These are phyloP conservation scores for Grus americana DNA, from an alignment of 2,113 vertebrate genomes.

Conservation along the genomic window DNA sequence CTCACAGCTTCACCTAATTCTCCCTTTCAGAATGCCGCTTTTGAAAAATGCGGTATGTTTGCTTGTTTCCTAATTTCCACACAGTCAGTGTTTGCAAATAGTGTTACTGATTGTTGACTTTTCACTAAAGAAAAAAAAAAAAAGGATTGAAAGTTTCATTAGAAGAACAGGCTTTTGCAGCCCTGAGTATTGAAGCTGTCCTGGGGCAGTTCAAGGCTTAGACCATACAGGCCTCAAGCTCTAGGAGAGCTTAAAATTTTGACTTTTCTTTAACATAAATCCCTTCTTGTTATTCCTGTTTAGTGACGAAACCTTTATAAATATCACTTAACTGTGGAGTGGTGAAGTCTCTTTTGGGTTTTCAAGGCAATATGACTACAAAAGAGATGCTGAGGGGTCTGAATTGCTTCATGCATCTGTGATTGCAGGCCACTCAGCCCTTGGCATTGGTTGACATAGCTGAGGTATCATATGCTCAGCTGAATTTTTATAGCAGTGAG, in stretches of 20 bases:
- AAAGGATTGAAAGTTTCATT: background rate
- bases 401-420: background rate
- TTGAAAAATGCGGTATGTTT: background rate
- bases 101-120: background rate
- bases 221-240: background rate
- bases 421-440: background rate
- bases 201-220: background rate
- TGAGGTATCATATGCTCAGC: background rate
- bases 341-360: background rate
- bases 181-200: background rate
- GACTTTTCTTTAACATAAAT: background rate
- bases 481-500: background rate
- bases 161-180: background rate
- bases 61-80: background rate
- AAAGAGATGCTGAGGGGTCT: background rate
- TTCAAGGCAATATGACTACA: background rate
- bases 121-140: background rate
- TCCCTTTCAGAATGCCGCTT: background rate
- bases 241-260: background rate
- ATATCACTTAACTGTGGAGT: background rate
- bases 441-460: background rate
- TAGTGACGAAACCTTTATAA: background rate
- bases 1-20: background rate
- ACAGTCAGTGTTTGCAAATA: background rate
- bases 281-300: background rate